phyloP scores from a whole-genome alignment of 2,113 vertebrate species.

The Fulica atra region DNA sequence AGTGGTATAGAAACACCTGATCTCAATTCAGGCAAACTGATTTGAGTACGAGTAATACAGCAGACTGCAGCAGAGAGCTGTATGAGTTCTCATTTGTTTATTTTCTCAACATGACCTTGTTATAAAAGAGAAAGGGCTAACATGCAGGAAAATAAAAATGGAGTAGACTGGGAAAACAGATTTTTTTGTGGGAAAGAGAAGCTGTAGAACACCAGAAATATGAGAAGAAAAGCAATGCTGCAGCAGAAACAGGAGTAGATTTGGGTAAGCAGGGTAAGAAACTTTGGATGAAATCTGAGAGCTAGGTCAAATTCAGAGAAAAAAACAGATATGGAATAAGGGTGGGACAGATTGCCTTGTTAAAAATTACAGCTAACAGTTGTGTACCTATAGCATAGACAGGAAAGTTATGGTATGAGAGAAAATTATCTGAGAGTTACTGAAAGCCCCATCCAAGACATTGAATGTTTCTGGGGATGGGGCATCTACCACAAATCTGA shows the following conservation, averaged over 20 bases:
- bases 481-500: neutral
- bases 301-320: neutral
- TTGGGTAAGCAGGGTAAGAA: neutral
- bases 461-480: neutral
- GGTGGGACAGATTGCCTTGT: neutral
- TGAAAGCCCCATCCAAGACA: neutral
- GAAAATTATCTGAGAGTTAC: neutral
- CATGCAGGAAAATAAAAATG: neutral
- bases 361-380: neutral
- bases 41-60: neutral
- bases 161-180: neutral
- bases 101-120: neutral
- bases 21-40: neutral
- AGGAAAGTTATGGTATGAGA: neutral
- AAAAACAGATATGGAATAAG: neutral
- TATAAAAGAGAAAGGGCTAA: neutral
- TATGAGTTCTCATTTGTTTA: neutral
- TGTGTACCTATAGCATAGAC: rapidly evolving
- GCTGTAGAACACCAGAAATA: neutral
- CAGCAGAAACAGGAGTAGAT: neutral
- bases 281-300: neutral
- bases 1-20: neutral
- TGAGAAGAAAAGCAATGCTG: neutral
- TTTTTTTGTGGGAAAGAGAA: neutral
- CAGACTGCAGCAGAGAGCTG: neutral